Evolutionary conservation across 1,140 invertebrate species (phyloP), one percentile per base, ranked within the genome.

Genomic region (Dolichoris vasculosae): DNA sequence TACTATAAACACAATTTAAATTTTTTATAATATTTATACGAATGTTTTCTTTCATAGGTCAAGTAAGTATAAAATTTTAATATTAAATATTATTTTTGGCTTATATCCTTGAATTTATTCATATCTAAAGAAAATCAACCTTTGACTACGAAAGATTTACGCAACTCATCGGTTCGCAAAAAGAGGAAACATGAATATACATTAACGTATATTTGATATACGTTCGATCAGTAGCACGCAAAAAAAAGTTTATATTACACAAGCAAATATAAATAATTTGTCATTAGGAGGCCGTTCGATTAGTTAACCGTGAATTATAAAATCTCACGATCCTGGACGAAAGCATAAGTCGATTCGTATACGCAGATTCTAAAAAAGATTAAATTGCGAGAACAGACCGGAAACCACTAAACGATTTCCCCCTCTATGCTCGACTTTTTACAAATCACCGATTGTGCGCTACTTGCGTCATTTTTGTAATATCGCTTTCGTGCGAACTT

Each of bases 401-500:
- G 43, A 71, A 59, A 59, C 32, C 67, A 15, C 38, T 9, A 20
- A 59, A 32, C 69, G 35, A 75, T 73, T 82, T 82, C 51, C 67
- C 46, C 48, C n/a, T 15, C n/a, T 32, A 20, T 20, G 43, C 17
- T 13, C 9, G 30, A 17, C 3, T 80, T 80, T 80, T 67, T 80
- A n/a, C 32, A 38, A 7, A 35, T 32, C 32, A 4, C n/a, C 20
- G 17, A 15, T 23, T 64, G 1, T 26, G 32, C 48, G 26, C 35
- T 17, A 4, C 11, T 81, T 81, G 30, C 63, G 17, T 71, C 13
- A 82, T 23, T 35, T 71, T 82, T 71, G 30, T 38, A 71, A 82
- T 64, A 46, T 26, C 3, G 20, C 9, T 75, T 82, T 73, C 67
- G 46, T 73, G 81, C 59, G 81, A 82, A 82, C 69, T 82, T 82